Evolutionary conservation across 2,113 vertebrate species (phyloP).

Genomic region (Montifringilla adamsi): DNA sequence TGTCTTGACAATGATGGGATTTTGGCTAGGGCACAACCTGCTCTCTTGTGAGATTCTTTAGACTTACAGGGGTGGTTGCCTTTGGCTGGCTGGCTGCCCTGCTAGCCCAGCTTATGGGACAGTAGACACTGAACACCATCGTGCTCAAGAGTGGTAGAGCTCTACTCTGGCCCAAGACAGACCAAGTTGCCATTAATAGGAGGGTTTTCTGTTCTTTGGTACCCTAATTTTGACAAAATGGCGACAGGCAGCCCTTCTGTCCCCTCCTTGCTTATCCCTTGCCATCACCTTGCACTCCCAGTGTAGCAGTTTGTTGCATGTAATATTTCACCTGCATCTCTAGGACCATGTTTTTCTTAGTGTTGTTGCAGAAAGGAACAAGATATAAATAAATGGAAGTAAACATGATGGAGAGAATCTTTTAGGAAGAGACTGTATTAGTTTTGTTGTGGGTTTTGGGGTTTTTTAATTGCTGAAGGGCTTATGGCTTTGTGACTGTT

Average conservation of each 20-base stretch:
- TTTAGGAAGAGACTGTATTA: neutral
- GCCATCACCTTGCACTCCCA: neutral
- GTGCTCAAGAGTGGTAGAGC: neutral
- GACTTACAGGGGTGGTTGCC: neutral
- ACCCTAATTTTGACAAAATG: neutral
- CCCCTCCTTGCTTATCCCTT: neutral
- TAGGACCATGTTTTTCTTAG: neutral
- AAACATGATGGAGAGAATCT: neutral
- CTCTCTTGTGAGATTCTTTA: neutral
- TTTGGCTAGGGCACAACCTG: neutral
- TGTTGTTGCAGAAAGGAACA: neutral
- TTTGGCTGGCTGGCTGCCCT: neutral
- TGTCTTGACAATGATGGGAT: neutral
- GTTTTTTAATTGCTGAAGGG: neutral
- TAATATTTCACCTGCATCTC: neutral
- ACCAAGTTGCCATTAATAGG: neutral
- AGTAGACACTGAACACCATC: fast-evolving
- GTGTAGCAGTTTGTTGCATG: neutral
- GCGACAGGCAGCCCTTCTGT: neutral
- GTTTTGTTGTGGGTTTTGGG: neutral
- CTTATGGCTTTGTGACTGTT: neutral
- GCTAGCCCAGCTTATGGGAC: neutral
- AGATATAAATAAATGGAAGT: neutral
- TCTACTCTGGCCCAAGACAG: neutral
- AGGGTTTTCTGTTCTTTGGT: neutral